Base-by-base conservation (phyloP, 2,113 vertebrate species). In the Centropristis striata region DNA sequence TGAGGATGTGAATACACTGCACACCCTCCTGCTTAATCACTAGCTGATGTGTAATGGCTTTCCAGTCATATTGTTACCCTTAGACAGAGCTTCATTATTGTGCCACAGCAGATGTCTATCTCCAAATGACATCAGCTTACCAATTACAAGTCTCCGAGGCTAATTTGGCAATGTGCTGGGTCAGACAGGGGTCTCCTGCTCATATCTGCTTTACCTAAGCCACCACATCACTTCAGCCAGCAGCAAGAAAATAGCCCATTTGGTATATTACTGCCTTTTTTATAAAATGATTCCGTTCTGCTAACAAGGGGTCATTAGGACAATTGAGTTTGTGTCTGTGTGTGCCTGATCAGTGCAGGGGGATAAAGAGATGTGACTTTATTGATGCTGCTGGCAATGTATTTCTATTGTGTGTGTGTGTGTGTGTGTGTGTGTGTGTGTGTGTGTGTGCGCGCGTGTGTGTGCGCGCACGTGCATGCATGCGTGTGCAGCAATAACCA, bases 141-240 rank as follows among this genome's bases (percentile, higher is more conserved):
- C 91, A 93, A 94, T 94, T 92, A 94, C 86, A 75, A 78, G 88
- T 86, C 90, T 91, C 87, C 37, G 5, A 81, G 83, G 89, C 88
- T 92, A 91, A 94, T 94, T 93, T 90, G 87, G 81, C 79, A 70
- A 49, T 47, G 71, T 27, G 69, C 76, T 50, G 87, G 88, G 88
- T 91, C 90, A 92, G 86, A 67, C 50, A 15, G 44, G 78, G 88
- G 90, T 91, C 90, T 77, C 57, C 75, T 1, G 51, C 83, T 90
- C 76, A 70, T 86, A 89, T 83, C 86, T 75, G 80, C 79, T 74
- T 28, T 73, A 83, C 76, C 85, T 75, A 76, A 87, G 61, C 83
- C 71, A 70, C 71, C 5, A n/a, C 46, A 82, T 77, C 85, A 82
- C 61, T 87, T 88, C 28, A 66, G 69, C 85, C 75, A 79, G 64